Evolutionary conservation across 2,888 invertebrate species (phyloP).

Genomic region (Ectemnius continuus): DNA sequence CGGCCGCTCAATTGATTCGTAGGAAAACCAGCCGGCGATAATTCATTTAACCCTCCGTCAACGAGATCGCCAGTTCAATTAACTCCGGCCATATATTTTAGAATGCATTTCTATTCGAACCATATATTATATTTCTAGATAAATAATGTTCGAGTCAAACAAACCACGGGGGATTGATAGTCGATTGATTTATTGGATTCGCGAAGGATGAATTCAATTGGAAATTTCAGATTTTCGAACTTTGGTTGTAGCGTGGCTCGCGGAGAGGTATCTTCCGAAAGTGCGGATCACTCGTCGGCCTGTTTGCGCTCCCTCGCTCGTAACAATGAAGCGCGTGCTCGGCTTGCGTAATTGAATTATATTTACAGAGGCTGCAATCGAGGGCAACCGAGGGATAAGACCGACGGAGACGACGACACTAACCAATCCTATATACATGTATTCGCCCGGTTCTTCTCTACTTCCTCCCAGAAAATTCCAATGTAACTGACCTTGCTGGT

Average conservation of each 20-base stretch:
- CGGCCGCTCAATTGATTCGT: background rate
- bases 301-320: slow-evolving; percentile 8
- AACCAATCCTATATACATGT: slow-evolving; percentile 9
- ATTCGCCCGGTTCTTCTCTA: background rate
- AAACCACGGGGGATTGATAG: too few relatives aligned
- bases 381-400: background rate
- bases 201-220: too few relatives aligned
- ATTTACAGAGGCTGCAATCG: background rate
- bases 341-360: slow-evolving; percentile 42
- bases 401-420: background rate
- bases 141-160: too few relatives aligned
- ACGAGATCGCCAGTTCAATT: too few relatives aligned
- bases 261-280: slow-evolving; percentile 34
- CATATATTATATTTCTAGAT: too few relatives aligned
- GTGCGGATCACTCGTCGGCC: slow-evolving; percentile 23
- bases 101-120: too few relatives aligned
- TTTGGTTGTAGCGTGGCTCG: background rate
- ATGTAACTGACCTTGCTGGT: slow-evolving; percentile 52
- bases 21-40: too few relatives aligned
- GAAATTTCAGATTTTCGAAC: too few relatives aligned
- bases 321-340: slow-evolving; percentile 25
- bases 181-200: too few relatives aligned
- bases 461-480: slow-evolving; percentile 25
- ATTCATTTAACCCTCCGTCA: too few relatives aligned
- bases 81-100: too few relatives aligned